Base-by-base conservation (phyloP, 2,888 invertebrate genomes). In the Acrocyrtus sp. region DNA sequence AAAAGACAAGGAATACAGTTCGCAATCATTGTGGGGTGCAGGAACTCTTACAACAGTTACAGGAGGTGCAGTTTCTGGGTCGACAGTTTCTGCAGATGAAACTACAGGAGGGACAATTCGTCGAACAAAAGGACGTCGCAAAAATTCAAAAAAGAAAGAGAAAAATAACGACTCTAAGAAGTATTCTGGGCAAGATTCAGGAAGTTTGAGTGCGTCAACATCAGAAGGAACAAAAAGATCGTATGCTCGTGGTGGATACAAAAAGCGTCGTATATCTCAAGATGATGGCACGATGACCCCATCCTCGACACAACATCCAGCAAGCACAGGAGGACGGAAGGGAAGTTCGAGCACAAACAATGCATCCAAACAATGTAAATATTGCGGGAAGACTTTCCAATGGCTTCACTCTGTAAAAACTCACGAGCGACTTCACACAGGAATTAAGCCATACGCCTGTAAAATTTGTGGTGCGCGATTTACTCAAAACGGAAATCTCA, bases 351-450 rank as follows among this genome's bases (percentile, higher is more conserved):
- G 34, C 5, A 48, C 41, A n/a, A 54, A 41, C 41, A 67, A 57
- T 45, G 57, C 68, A 17, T 74, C 74, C n/a, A 74, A 74, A 29
- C 67, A 74, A 15, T 74, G 74, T 19, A 54, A 68, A n/a, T 74
- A 58, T 43, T 74, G 74, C 39, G 74, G 74, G 12, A 74, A 74
- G 22, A 74, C 68, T 0, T 74, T 74, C 34, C 74, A 74, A 34
- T 74, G 74, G 74, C 68, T 68, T 4, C 74, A 74, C 27, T 74
- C 74, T 1, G 74, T 74, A 1, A 74, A 74, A 47, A 74, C 74
- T 15, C 74, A 74, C 53, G 74, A 74, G 41, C 57, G 74, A 8
- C 68, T 74, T 24, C 74, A 74, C 24, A 74, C 74, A 4, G 74
- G 74, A 2, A 62, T 62, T 15, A 74, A 74, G 27, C 74, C 74